Percentiles rank a stretch among this genome's conserved stretches.
These are phyloP conservation scores for Columba janthina DNA, from an alignment of 2,113 vertebrate genomes.

Conservation along the genomic window DNA sequence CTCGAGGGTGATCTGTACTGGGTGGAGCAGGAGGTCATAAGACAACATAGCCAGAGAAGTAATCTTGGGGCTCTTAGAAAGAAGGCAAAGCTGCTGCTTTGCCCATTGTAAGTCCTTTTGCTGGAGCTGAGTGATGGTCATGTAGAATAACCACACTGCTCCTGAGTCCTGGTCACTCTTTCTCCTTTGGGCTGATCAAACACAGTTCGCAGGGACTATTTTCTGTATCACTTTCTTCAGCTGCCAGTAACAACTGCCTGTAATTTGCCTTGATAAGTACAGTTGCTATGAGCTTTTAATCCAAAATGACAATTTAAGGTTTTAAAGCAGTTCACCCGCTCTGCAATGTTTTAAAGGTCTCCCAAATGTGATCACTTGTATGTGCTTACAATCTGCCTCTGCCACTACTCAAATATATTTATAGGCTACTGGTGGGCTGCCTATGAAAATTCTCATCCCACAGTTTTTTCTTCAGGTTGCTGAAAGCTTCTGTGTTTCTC, in stretches of 20 bases:
- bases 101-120: not conserved
- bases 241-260: not conserved
- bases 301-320: slow-evolving; percentile 22
- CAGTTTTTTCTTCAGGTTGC: slow-evolving; percentile 44
- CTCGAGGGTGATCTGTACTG: not conserved
- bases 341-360: slow-evolving; percentile 10
- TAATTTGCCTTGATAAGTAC: slow-evolving; percentile 28
- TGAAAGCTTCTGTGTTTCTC: slow-evolving; percentile 31
- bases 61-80: not conserved
- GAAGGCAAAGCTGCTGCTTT: not conserved
- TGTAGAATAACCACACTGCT: not conserved
- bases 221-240: not conserved
- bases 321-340: slow-evolving; percentile 37
- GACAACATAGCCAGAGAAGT: not conserved
- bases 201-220: not conserved
- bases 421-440: slow-evolving; percentile 61
- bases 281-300: not conserved
- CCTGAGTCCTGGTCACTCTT: not conserved
- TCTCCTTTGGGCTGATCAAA: not conserved
- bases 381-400: slow-evolving; percentile 56
- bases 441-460: slow-evolving; percentile 59
- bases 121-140: not conserved
- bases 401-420: slow-evolving; percentile 60
- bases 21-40: not conserved
- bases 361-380: slow-evolving; percentile 38